These are phyloP conservation scores for Tenodera sinensis DNA, from an alignment of 2,888 invertebrate species.

Conservation along the genomic window DNA sequence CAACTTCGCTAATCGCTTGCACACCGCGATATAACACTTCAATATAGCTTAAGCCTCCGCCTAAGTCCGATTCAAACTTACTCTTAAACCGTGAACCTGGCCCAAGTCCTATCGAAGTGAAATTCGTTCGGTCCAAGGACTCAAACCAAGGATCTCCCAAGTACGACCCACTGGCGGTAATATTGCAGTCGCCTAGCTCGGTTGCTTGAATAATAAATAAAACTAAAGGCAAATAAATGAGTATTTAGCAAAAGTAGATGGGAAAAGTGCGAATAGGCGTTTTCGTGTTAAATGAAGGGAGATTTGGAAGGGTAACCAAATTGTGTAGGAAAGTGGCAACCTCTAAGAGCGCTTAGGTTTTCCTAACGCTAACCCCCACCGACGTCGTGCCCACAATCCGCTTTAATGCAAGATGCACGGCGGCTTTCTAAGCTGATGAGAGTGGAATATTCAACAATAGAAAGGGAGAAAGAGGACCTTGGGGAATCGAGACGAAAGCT, in stretches of 20 bases:
- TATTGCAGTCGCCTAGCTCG: too few relatives aligned
- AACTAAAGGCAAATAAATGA: background rate
- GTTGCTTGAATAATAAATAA: too few relatives aligned
- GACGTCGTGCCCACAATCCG: background rate
- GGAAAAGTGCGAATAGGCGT: background rate
- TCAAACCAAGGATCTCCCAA: too few relatives aligned
- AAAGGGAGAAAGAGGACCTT: background rate
- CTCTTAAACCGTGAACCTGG: too few relatives aligned
- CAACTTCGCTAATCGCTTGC: too few relatives aligned
- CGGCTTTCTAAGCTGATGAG: conserved; percentile 4
- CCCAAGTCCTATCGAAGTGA: too few relatives aligned
- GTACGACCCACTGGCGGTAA: too few relatives aligned
- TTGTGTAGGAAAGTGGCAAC: background rate
- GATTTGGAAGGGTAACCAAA: background rate
- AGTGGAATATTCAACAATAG: background rate
- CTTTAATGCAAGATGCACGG: background rate
- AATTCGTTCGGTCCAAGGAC: too few relatives aligned
- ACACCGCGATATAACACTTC: too few relatives aligned
- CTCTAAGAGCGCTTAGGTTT: background rate
- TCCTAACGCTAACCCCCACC: background rate
- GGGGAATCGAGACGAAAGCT: background rate
- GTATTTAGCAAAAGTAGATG: background rate
- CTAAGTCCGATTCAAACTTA: too few relatives aligned
- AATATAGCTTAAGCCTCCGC: background rate
- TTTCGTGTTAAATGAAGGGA: background rate